These are phyloP conservation scores for Cynopterus brachyotis DNA, from an alignment of 2,113 vertebrate genomes.

Conservation along the genomic window DNA sequence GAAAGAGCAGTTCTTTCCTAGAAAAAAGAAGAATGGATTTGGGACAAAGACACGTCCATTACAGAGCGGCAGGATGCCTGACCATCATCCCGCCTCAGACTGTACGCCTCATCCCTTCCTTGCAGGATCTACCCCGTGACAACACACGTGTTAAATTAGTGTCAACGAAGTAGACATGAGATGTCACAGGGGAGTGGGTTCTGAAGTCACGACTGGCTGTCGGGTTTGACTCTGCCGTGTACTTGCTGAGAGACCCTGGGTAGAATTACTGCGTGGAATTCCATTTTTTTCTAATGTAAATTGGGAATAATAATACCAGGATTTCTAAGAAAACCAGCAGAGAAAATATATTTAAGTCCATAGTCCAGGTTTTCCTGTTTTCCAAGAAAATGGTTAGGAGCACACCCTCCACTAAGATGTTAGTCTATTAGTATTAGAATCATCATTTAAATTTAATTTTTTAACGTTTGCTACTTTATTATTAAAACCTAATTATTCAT, in stretches of 20 bases:
- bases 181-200: background rate
- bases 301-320: background rate
- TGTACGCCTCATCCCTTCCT: fast-evolving
- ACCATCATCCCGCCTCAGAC: background rate
- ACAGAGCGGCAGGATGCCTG: background rate
- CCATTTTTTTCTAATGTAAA: background rate
- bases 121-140: background rate
- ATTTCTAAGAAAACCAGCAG: background rate
- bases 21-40: background rate
- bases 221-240: background rate
- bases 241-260: background rate
- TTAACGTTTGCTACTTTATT: too few relatives aligned
- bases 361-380: too few relatives aligned
- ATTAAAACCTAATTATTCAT: background rate
- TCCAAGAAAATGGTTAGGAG: too few relatives aligned
- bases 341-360: too few relatives aligned
- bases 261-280: fast-evolving
- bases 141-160: fast-evolving
- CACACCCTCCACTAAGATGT: too few relatives aligned
- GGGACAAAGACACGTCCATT: background rate
- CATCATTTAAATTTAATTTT: too few relatives aligned
- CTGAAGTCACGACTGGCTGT: background rate
- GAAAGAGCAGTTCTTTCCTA: background rate
- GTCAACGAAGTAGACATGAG: background rate
- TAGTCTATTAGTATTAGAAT: too few relatives aligned